These are phyloP conservation scores for Salpingus planirostris DNA, from an alignment of 2,888 invertebrate species.

Conservation along the genomic window DNA sequence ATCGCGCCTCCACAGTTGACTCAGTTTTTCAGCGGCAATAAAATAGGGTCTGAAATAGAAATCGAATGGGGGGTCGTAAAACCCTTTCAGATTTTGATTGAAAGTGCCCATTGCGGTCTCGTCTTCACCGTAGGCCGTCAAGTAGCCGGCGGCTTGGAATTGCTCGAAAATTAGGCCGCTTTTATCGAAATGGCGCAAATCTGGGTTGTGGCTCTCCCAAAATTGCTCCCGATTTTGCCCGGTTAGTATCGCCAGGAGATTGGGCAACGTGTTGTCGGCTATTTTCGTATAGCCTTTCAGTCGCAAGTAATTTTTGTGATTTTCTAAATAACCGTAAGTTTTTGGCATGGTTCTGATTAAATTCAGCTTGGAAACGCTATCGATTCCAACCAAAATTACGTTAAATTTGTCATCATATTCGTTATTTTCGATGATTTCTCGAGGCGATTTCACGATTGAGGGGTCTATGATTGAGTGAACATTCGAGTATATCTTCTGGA, in stretches of 20 bases:
- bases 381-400: conserved; percentile 71
- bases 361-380: conserved; percentile 73
- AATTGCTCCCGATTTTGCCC: conserved; percentile 48
- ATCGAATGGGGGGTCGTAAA: conserved; percentile 65
- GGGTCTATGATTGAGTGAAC: too few species aligned
- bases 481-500: too few species aligned
- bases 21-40: conserved; percentile 51
- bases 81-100: conserved; percentile 62
- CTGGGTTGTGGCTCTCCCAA: conserved; percentile 42
- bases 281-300: conserved; percentile 48
- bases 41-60: conserved; percentile 72
- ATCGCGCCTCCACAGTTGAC: conserved; percentile 41
- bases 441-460: too few species aligned
- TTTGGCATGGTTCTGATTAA: conserved; percentile 65
- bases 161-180: conserved; percentile 72
- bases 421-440: too few species aligned
- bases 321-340: conserved; percentile 56
- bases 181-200: conserved; percentile 52
- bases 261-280: conserved; percentile 84
- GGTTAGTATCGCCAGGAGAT: conserved; percentile 71
- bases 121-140: conserved; percentile 76
- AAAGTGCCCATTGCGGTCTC: conserved; percentile 63
- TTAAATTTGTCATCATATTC: too few species aligned
- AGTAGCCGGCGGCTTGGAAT: conserved; percentile 61
- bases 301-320: conserved; percentile 37